Percentiles rank a stretch among this genome's conserved stretches.
These are phyloP conservation scores for Drosophila atroscutellata DNA, from an alignment of 2,888 invertebrate species.

Conservation along the genomic window DNA sequence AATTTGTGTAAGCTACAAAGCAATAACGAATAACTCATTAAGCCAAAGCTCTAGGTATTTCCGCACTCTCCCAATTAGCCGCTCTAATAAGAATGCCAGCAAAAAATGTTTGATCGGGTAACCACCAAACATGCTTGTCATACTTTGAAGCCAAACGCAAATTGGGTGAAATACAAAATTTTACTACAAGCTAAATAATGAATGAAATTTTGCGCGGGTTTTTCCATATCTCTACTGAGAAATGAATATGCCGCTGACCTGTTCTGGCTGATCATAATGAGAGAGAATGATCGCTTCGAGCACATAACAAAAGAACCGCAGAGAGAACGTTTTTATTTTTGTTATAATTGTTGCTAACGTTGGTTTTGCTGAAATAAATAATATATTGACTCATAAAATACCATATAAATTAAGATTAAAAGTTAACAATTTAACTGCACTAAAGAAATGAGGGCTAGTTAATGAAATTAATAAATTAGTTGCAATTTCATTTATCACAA, in stretches of 20 bases:
- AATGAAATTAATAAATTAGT: not conserved
- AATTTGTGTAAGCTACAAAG: not conserved
- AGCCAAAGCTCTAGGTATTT: not conserved
- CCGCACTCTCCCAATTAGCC: slow-evolving; percentile 2
- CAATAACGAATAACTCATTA: too few relatives aligned
- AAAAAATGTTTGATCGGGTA: slow-evolving; percentile 28
- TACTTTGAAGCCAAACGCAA: not conserved
- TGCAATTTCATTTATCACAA: not conserved
- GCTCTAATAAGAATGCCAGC: not conserved
- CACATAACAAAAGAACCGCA: slow-evolving; percentile 4
- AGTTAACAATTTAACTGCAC: too few relatives aligned
- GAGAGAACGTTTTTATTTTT: not conserved
- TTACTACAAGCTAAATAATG: slow-evolving; percentile 30
- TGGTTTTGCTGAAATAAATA: too few relatives aligned
- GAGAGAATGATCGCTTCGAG: not conserved
- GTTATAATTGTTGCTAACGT: not conserved
- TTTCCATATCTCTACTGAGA: slow-evolving; percentile 8
- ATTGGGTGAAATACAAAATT: slow-evolving; percentile 5
- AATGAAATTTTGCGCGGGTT: slow-evolving; percentile 17
- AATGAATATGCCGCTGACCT: slow-evolving; percentile 29
- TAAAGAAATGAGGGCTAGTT: too few relatives aligned
- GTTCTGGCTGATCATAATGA: not conserved
- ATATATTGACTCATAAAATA: not conserved
- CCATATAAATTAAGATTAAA: not conserved
- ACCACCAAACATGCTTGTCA: slow-evolving; percentile 28